Base-by-base conservation (phyloP, 2,113 vertebrate genomes). In the Myiopsitta monachus region DNA sequence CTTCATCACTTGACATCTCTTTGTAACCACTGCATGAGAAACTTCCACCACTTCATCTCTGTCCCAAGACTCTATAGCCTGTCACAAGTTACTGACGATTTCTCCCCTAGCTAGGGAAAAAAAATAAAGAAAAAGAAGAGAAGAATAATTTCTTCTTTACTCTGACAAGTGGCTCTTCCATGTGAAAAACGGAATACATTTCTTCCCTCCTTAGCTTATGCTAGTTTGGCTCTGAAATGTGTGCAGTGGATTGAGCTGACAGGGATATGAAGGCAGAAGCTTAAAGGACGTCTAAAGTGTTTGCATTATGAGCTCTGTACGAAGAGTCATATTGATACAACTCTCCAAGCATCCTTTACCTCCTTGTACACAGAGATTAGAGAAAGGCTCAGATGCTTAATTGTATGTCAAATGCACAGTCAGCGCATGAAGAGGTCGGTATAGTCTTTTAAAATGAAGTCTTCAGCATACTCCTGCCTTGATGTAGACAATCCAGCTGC, bases 341-440 rank as follows among this genome's bases (percentile, higher is more conserved):
- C 75, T 93, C 62, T 79, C 73, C 33, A 82, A 91, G 92, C 92
- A 69, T 76, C 59, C 82, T 72, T 94, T 73, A 93, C 85, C 66
- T 90, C 75, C 83, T 69, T 69, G 79, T 83, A 62, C 84, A 85
- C 54, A 80, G 68, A 93, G 67, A 88, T 66, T 38, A 93, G 72
- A 73, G 72, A 28, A 79, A 83, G 31, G 59, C 86, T 86, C 41
- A 68, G 69, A 73, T 26, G 36, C 59, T 79, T 79, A 68, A 78
- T 51, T 87, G 43, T 85, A 46, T 39, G 82, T 83, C 63, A 92
- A 93, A 64, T 55, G 83, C 86, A 90, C 14, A 57, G 75, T 76
- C 78, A 64, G 77, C 15, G 9, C 24, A 59, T 57, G 38, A 87
- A 85, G 49, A 87, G 61, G 61, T 78, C 57, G 44, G 52, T n/a